Evolutionary conservation across 2,888 invertebrate genomes (phyloP), one percentile per base, ranked within the genome.

Genomic region (Xestobium rufovillosum): DNA sequence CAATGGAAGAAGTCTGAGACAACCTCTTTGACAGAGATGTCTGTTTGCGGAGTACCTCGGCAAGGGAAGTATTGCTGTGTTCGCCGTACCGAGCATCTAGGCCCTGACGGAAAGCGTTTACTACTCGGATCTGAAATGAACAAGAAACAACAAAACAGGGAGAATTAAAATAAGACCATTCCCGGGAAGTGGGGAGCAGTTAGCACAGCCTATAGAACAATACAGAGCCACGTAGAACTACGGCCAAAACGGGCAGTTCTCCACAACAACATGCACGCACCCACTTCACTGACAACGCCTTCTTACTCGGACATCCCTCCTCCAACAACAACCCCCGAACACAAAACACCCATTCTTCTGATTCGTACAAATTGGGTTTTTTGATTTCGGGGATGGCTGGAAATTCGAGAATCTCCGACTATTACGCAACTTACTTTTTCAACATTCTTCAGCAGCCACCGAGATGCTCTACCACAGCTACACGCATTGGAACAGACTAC

Each of bases 51-150:
- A 90, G 80, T 67, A 88, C 89, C 73, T 90, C 90, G 47, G 89
- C 90, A 67, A 90, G 78, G 71, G 89, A 86, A 67, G 87, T 84
- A 76, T 85, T 88, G 68, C 85, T 85, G 72, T 86, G 83, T 73
- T 89, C 89, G 71, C 90, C 87, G 65, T 80, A 83, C 65, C 91
- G 86, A 69, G 90, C 82, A 75, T 95, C 95, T 73, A 96, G 82
- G 72, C 96, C 96, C 81, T 95, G 94, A 72, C 97, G 95, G 83
- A 97, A 98, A 76, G 97, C 97, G 78, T 97, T 97, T 75, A 98
- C 96, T 78, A 97, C 97, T 78, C 97, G 95, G 73, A 97, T 97
- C 97, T 97, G 86, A 71, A 76, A 76, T 67, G 56, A 61, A 64
- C 62, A 65, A 65, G 61, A 65, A 65, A 66, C 63, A 67, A 64